Base-by-base conservation (phyloP, 64 coral and sea anemone genomes). In the Montipora capricornis region DNA sequence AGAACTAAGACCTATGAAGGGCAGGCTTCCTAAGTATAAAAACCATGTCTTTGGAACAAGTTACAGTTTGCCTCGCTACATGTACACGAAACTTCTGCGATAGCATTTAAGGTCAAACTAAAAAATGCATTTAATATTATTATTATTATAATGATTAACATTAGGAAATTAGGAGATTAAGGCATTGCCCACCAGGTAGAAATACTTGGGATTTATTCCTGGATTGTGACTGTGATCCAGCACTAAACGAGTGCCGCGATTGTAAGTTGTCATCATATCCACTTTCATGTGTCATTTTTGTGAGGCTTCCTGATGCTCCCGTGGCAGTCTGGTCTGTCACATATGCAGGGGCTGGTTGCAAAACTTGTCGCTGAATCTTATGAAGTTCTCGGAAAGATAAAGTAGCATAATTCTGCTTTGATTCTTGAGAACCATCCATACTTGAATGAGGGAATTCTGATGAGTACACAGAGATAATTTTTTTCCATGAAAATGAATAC, bases 301-400 rank as follows among this genome's bases (percentile, higher is more conserved):
- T 83, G n/a, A 83, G 75, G 68, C 82, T 94, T 78, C 82, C 61
- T 49, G 55, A 37, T 19, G 82, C 46, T 76, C 62, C 79, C 62
- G 66, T 5, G 55, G 87, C 59, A 84, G 66, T 20, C 24, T 95
- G 93, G 80, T 95, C 88, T 16, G 88, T 58, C 15, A 95, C 92
- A 76, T 90, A 89, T 20, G 88, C 67, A 26, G 91, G 68, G 15
- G 95, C 74, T 47, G 92, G 95, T 20, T 97, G 95, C 19, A 97
- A 86, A 1, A 97, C 89, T 64, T 97, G 95, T 60, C 93, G 83
- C 79, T 95, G 95, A 3, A 97, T 78, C 70, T 97, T 97, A 50
- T 97, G 83, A 22, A 97, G 90, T 77, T 97, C 95, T 64, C 89
- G 89, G 73, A 97, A 97, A 22, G 93, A 97, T 6, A 84, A 89